Evolutionary conservation across 2,888 invertebrate species (phyloP).

Genomic region (Drosophila stalkeri): DNA sequence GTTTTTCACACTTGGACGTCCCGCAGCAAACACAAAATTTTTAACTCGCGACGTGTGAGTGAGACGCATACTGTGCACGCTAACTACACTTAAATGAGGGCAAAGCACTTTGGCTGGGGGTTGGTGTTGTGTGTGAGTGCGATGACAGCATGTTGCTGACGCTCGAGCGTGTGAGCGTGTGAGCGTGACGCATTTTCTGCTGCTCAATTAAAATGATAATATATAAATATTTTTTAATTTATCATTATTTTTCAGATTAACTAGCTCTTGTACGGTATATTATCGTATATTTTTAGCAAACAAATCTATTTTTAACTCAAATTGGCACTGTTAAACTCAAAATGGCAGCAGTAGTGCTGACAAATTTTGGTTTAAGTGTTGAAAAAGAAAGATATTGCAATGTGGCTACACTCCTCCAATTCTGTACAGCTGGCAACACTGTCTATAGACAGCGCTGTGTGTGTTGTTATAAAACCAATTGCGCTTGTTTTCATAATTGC

Average conservation of each 20-base stretch:
- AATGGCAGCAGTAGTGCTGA: conserved; percentile 26
- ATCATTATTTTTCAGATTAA: not conserved
- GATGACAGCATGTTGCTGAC: conserved; percentile 47
- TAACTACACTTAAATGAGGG: conserved; percentile 76
- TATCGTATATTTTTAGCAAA: not conserved
- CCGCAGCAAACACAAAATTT: conserved; percentile 73
- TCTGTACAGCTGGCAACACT: conserved; percentile 35
- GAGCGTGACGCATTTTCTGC: conserved; percentile 35
- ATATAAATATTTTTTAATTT: not conserved
- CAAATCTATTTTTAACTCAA: conserved; percentile 36
- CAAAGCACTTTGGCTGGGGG: conserved; percentile 69
- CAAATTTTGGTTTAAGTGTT: conserved; percentile 18
- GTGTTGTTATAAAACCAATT: conserved; percentile 61
- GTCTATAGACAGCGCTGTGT: conserved; percentile 35
- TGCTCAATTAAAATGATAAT: not conserved
- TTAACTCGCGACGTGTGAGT: conserved; percentile 79
- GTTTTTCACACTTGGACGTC: conserved; percentile 77
- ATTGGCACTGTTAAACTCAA: conserved; percentile 45
- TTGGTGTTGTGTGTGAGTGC: conserved; percentile 59
- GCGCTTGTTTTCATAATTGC: conserved; percentile 35
- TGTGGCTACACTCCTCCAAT: conserved; percentile 12
- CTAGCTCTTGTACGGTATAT: not conserved
- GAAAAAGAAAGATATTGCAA: not conserved
- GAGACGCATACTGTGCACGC: conserved; percentile 68
- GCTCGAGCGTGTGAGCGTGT: conserved; percentile 39